These are phyloP conservation scores for Caprella mutica DNA, from an alignment of 2,888 invertebrate species.

Conservation along the genomic window DNA sequence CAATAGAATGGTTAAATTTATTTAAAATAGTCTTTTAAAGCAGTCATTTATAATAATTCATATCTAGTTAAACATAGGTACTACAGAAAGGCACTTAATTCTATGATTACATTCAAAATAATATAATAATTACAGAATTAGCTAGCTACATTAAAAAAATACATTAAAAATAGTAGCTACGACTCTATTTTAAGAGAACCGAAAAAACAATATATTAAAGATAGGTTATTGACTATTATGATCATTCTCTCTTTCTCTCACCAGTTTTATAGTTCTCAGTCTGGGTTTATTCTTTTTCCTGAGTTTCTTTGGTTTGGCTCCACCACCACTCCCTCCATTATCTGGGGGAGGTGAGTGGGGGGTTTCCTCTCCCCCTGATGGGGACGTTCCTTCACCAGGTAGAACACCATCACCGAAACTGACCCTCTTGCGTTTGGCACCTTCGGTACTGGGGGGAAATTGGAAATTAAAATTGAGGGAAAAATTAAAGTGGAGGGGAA, in stretches of 20 bases:
- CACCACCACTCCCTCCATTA: background rate
- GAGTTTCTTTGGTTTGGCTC: conserved; percentile 16
- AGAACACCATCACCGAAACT: conserved; percentile 29
- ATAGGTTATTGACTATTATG: too few relatives aligned
- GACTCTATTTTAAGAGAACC: too few relatives aligned
- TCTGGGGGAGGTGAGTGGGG: conserved; percentile 50
- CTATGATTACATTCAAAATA: background rate
- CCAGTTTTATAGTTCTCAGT: conserved; percentile 26
- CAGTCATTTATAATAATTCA: too few relatives aligned
- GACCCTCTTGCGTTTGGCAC: conserved; percentile 23
- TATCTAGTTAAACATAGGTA: too few relatives aligned
- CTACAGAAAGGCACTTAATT: background rate
- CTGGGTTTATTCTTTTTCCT: conserved; percentile 30
- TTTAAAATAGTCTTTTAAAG: too few relatives aligned
- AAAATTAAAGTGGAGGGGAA: too few relatives aligned
- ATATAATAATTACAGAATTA: background rate
- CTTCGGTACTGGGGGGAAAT: too few relatives aligned
- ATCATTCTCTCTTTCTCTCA: conserved; percentile 3
- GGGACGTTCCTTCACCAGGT: conserved; percentile 40
- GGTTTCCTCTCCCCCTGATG: conserved; percentile 46
- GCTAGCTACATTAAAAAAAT: background rate
- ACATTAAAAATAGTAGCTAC: too few relatives aligned
- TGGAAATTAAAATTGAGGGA: background rate
- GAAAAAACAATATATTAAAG: too few relatives aligned
- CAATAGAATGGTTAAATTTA: too few relatives aligned